Evolutionary conservation across 2,113 vertebrate genomes (phyloP).

Genomic region (Ellobius talpinus): DNA sequence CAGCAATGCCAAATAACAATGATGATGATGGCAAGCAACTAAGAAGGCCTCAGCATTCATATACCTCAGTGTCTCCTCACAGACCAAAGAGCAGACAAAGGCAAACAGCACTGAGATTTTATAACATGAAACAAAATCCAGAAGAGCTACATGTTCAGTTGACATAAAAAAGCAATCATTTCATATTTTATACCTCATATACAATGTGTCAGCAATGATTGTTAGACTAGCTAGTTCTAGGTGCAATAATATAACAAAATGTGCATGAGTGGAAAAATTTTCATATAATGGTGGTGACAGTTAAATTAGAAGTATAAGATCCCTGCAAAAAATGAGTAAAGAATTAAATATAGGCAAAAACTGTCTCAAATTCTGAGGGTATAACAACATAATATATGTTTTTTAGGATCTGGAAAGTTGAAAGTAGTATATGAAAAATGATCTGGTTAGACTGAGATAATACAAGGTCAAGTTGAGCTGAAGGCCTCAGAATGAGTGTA

Average conservation of each 20-base stretch:
- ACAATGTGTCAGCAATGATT: background rate
- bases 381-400: background rate
- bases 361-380: background rate
- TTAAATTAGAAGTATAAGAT: background rate
- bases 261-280: background rate
- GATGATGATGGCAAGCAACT: background rate
- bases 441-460: background rate
- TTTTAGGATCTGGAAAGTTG: background rate
- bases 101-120: background rate
- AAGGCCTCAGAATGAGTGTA: background rate
- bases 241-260: background rate
- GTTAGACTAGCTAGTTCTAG: background rate
- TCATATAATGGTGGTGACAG: background rate
- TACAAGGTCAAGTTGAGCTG: no score
- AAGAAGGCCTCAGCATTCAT: background rate
- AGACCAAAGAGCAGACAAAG: background rate
- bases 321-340: background rate
- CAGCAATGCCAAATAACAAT: background rate
- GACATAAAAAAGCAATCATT: no score
- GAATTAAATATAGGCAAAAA: background rate
- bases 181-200: no score
- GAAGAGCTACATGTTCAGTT: background rate
- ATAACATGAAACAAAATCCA: background rate
- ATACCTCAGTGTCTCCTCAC: background rate
- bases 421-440: background rate